phyloP scores from a whole-genome alignment of 1,140 invertebrate species.

The Bicyclus anynana region DNA sequence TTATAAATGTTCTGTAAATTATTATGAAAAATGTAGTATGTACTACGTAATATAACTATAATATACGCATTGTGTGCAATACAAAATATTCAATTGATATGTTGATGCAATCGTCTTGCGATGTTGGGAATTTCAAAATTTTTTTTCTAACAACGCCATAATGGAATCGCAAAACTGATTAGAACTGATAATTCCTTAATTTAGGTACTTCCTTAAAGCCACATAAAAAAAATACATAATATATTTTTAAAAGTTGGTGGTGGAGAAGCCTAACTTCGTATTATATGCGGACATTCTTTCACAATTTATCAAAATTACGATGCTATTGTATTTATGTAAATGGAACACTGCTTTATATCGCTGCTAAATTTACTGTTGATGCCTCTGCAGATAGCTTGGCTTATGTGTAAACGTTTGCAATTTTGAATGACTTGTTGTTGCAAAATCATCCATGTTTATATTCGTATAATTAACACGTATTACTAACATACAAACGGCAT shows the following conservation, averaged over 20 bases:
- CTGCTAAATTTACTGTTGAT: slow-evolving; percentile 28
- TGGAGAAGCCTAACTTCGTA: slow-evolving; percentile 9
- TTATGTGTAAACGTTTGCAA: slow-evolving; percentile 3
- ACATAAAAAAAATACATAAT: neutral
- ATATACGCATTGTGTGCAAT: too few species aligned
- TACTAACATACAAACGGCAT: neutral
- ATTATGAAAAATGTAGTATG: too few species aligned
- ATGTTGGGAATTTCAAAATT: too few species aligned
- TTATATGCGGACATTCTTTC: slow-evolving; percentile 39
- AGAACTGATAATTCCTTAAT: too few species aligned
- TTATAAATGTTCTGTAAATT: too few species aligned
- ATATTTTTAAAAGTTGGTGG: neutral
- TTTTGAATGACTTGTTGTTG: slow-evolving; percentile 8
- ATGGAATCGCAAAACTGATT: too few species aligned
- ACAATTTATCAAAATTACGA: slow-evolving; percentile 44
- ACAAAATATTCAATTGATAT: too few species aligned
- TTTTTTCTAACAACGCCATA: too few species aligned
- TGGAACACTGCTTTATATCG: slow-evolving; percentile 36
- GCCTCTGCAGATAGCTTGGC: slow-evolving; percentile 7
- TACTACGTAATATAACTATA: too few species aligned
- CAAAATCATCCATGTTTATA: slow-evolving; percentile 2
- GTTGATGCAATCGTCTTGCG: too few species aligned
- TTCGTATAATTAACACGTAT: neutral
- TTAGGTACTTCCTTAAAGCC: too few species aligned
- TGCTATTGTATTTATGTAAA: slow-evolving; percentile 37